These are phyloP conservation scores for Subanguina moxae DNA, from an alignment of 1,140 invertebrate species.

Conservation along the genomic window DNA sequence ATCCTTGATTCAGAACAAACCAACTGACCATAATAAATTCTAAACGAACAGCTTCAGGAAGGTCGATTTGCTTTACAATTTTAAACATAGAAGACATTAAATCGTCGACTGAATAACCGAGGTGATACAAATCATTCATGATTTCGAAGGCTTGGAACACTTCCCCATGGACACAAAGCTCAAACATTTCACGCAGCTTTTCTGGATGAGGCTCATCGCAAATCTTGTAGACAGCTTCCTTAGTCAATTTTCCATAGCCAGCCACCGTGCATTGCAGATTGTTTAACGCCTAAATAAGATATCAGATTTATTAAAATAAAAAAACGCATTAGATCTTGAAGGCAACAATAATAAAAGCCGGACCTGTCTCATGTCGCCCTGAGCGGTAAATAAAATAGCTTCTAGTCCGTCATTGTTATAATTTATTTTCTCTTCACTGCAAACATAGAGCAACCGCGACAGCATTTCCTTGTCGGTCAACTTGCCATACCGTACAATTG, in stretches of 20 bases:
- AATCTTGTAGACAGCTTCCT: slow-evolving; percentile 97
- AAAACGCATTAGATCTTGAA: neutral
- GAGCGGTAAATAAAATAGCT: slow-evolving; percentile 93
- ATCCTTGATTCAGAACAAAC: neutral
- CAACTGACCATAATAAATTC: slow-evolving; percentile 32
- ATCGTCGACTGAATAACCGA: slow-evolving; percentile 36
- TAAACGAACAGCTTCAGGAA: slow-evolving; percentile 28
- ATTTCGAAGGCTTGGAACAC: slow-evolving; percentile 62
- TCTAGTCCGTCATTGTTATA: slow-evolving; percentile 89
- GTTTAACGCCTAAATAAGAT: slow-evolving; percentile 79
- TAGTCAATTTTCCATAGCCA: slow-evolving; percentile 84
- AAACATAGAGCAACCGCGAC: slow-evolving; percentile 73
- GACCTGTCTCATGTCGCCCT: slow-evolving; percentile 89
- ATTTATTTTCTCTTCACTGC: slow-evolving; percentile 72
- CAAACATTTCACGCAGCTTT: slow-evolving; percentile 83
- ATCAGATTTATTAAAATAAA: slow-evolving; percentile 13
- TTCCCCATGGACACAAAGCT: slow-evolving; percentile 71
- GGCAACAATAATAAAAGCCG: slow-evolving; percentile 61
- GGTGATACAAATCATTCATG: slow-evolving; percentile 29
- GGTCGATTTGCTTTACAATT: slow-evolving; percentile 20
- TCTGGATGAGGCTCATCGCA: slow-evolving; percentile 98
- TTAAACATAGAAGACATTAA: slow-evolving; percentile 28
- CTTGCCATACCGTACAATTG: slow-evolving; percentile 87
- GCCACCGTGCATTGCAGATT: slow-evolving; percentile 95
- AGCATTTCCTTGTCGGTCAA: slow-evolving; percentile 80